Evolutionary conservation across 1,140 invertebrate genomes (phyloP).

Genomic region (Drosophila melanogaster): Release_6_plus_ISO1_MT NT_033777.3:13099001-13099500

Average conservation of each 20-base stretch:
- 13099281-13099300: conserved; percentile 3
- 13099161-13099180: conserved; percentile 4
- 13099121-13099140: conserved; percentile 55
- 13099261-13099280: conserved; percentile 18
- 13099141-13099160: conserved; percentile 55
- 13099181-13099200: conserved; percentile 5
- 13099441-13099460: not conserved
- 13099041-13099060: conserved; percentile 18
- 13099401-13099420: not conserved
- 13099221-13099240: conserved; percentile 14
- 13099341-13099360: conserved; percentile 9
- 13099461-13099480: conserved; percentile 10
- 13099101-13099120: conserved; percentile 76
- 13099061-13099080: conserved; percentile 9
- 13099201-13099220: conserved; percentile 31
- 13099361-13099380: too few relatives aligned
- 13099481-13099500: conserved; percentile 7
- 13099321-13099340: not conserved
- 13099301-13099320: conserved; percentile 5
- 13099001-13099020: not conserved
- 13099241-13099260: conserved; percentile 20
- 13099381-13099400: not conserved
- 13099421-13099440: conserved; percentile 9
- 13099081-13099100: conserved; percentile 73
- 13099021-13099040: conserved; percentile 2